A percentile compares a stretch with the other conserved stretches of the same genome.
Conservation (phyloP, 2,888 invertebrate genomes). For the Erebia ligea region DNA sequence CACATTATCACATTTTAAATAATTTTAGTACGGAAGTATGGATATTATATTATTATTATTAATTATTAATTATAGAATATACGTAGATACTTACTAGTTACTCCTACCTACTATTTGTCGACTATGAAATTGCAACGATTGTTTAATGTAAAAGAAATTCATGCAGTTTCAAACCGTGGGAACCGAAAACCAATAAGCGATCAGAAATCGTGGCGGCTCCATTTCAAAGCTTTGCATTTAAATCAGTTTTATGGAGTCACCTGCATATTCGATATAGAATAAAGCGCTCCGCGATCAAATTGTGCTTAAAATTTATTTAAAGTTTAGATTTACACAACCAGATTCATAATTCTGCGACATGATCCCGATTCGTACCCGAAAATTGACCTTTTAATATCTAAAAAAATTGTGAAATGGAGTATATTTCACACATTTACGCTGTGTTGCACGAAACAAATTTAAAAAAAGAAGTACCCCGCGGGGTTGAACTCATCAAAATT, state of each 20-base stretch:
- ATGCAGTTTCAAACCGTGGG: slow-evolving; percentile 18
- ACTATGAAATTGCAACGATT: slow-evolving; percentile 9
- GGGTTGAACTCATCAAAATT: no score
- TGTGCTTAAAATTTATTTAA: slow-evolving; percentile 17
- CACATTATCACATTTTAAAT: no score
- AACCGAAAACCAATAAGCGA: slow-evolving; percentile 34
- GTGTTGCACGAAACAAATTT: no score
- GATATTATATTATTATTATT: no score
- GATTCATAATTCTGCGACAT: neutral
- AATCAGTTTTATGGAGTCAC: slow-evolving; percentile 45
- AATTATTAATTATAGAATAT: no score
- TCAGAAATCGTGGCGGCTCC: slow-evolving; percentile 41
- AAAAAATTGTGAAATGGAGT: neutral
- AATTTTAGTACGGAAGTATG: no score
- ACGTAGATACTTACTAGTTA: no score
- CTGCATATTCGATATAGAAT: slow-evolving; percentile 40
- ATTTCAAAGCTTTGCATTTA: slow-evolving; percentile 48
- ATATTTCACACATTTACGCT: no score
- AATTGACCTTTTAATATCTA: neutral
- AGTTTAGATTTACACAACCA: neutral
- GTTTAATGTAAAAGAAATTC: slow-evolving; percentile 15
- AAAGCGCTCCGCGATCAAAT: neutral
- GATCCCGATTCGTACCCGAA: neutral
- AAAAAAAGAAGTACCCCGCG: no score
- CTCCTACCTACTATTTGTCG: neutral